phyloP scores from a whole-genome alignment of 1,140 invertebrate genomes.

The Globodera rostochiensis region DNA sequence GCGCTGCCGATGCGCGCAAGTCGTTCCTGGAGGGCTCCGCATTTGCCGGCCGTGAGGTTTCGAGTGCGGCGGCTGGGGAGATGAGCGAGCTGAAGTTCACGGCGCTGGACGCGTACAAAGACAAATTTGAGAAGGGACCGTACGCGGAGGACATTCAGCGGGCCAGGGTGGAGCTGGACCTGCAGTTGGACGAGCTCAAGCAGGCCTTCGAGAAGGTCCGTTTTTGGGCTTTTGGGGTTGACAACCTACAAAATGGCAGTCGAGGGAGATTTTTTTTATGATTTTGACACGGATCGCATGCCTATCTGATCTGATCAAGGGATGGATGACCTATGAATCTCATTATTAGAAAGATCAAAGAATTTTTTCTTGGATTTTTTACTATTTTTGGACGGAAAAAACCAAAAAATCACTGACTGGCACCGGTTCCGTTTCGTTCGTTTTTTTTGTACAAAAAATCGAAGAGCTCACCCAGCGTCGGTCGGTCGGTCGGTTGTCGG shows the following conservation, averaged over 20 bases:
- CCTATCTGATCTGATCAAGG: too few species aligned
- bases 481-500: too few species aligned
- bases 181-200: constrained; percentile 61
- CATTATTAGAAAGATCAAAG: too few species aligned
- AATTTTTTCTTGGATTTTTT: too few species aligned
- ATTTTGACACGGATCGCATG: too few species aligned
- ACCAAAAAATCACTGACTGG: too few species aligned
- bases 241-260: not conserved
- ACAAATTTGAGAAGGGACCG: constrained; percentile 60
- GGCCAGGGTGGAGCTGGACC: constrained; percentile 56
- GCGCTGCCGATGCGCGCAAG: constrained; percentile 23
- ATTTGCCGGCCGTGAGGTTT: constrained; percentile 5
- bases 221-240: too few species aligned
- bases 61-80: constrained; percentile 14
- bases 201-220: constrained; percentile 58
- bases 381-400: too few species aligned
- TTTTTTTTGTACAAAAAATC: too few species aligned
- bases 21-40: constrained; percentile 25
- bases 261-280: not conserved
- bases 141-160: constrained; percentile 41
- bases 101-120: constrained; percentile 60
- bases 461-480: too few species aligned
- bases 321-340: too few species aligned
- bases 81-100: constrained; percentile 31
- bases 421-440: too few species aligned